Conservation (phyloP, 64 coral and sea anemone species). For the Anthopleura sola region DNA sequence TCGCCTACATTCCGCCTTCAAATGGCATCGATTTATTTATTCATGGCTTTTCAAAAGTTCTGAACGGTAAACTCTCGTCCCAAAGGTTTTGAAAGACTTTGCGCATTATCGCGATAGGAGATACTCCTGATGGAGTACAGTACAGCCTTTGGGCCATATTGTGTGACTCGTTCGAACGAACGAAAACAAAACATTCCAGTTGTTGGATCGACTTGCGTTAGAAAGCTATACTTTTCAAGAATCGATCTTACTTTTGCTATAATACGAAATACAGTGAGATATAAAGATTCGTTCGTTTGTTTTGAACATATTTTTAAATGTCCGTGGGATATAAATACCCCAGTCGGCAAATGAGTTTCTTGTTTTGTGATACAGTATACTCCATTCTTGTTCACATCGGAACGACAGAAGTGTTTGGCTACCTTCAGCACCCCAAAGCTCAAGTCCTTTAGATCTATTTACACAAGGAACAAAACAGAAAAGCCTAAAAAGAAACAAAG, state of each 20-base stretch:
- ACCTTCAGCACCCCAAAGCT: background rate
- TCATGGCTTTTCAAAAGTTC: slow-evolving; percentile 49
- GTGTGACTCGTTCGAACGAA: background rate
- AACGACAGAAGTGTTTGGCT: background rate
- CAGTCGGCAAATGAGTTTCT: slow-evolving; percentile 18
- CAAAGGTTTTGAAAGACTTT: background rate
- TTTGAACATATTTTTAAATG: background rate
- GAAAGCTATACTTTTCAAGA: background rate
- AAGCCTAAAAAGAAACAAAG: slow-evolving; percentile 50
- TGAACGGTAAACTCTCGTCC: background rate
- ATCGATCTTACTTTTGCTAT: background rate
- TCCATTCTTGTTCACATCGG: background rate
- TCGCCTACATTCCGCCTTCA: slow-evolving; percentile 81
- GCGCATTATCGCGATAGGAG: slow-evolving; percentile 16
- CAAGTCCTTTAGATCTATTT: slow-evolving; percentile 26
- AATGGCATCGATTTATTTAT: slow-evolving; percentile 93
- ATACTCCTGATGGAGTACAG: background rate
- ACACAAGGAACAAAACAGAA: slow-evolving; percentile 31
- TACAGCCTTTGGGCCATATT: too few species aligned
- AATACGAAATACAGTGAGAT: background rate
- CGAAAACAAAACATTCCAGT: slow-evolving; percentile 7
- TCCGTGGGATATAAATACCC: background rate
- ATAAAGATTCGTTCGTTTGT: background rate
- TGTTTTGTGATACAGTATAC: background rate
- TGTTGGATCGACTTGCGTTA: background rate